These are phyloP conservation scores for Lottia gigantea DNA, from an alignment of 2,888 invertebrate genomes.

Conservation along the genomic window DNA sequence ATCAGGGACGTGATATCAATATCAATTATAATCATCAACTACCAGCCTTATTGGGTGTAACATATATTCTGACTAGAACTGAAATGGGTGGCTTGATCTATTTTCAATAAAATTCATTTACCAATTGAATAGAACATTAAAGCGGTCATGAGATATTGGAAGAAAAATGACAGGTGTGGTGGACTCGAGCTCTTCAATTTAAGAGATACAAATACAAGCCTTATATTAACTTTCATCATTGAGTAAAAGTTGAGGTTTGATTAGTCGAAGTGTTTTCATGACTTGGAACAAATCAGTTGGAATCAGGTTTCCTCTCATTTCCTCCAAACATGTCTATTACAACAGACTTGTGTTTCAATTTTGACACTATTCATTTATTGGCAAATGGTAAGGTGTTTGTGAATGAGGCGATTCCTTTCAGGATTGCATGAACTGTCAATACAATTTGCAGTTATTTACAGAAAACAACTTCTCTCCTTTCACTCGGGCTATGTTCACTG, in stretches of 20 bases:
- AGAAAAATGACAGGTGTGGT: slow-evolving; percentile 16
- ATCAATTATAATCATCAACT: not conserved
- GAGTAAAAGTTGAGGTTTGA: slow-evolving; percentile 24
- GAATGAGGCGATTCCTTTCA: slow-evolving; percentile 20
- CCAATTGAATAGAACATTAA: not conserved
- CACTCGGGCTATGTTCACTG: slow-evolving; percentile 15
- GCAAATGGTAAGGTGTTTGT: slow-evolving; percentile 22
- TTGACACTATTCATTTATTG: slow-evolving; percentile 6
- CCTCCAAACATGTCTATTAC: slow-evolving; percentile 21
- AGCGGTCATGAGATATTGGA: not conserved
- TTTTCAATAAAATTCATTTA: not conserved
- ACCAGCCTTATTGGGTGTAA: not conserved
- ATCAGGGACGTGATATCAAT: slow-evolving; percentile 1
- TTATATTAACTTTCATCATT: slow-evolving; percentile 3
- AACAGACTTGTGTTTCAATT: slow-evolving; percentile 9
- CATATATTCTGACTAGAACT: not conserved
- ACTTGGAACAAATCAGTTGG: slow-evolving; percentile 10
- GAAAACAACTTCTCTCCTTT: slow-evolving; percentile 28
- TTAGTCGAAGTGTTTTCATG: slow-evolving; percentile 12
- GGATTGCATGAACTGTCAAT: slow-evolving; percentile 29
- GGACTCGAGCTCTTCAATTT: slow-evolving; percentile 5
- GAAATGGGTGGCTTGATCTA: not conserved
- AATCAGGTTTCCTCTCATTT: slow-evolving; percentile 19
- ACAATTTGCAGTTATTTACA: slow-evolving; percentile 31
- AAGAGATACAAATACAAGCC: slow-evolving; percentile 18